These are phyloP conservation scores for Rhopilema esculentum DNA, from an alignment of 30 jellyfish, hydroid and myxozoan genomes.

Conservation along the genomic window DNA sequence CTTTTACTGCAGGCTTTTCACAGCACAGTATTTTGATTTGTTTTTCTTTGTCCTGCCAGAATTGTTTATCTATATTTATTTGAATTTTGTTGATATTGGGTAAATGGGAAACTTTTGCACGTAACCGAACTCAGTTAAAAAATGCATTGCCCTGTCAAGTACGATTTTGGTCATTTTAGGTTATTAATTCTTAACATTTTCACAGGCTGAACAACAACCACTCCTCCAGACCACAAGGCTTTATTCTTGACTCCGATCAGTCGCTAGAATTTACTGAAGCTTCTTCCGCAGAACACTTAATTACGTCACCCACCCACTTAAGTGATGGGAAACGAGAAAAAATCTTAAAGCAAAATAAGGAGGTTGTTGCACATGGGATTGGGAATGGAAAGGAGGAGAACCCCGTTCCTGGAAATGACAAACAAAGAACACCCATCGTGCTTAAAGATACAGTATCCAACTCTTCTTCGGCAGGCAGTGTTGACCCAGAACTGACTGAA, in stretches of 20 bases:
- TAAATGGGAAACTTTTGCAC: neutral
- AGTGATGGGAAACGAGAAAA: neutral
- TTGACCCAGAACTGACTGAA: constrained; percentile 92
- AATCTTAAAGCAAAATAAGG: neutral
- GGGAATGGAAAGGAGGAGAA: neutral
- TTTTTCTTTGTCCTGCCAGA: neutral
- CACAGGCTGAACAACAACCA: constrained; percentile 41
- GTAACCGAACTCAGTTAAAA: neutral
- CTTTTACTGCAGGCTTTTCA: too few species aligned
- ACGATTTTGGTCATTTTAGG: neutral
- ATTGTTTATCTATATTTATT: neutral
- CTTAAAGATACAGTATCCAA: constrained; percentile 14
- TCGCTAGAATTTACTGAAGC: constrained; percentile 64
- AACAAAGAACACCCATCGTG: neutral
- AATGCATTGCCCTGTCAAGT: neutral
- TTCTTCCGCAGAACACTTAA: constrained; percentile 50
- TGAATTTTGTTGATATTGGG: neutral
- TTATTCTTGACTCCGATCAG: constrained; percentile 63
- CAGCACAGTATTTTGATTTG: neutral
- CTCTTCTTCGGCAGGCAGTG: constrained; percentile 59
- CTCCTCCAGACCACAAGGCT: constrained; percentile 49
- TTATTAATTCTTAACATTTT: neutral
- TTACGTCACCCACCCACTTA: neutral
- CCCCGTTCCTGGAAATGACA: neutral
- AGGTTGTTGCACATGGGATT: neutral